Percentiles rank a stretch among this genome's conserved stretches.
These are phyloP conservation scores for Pectinophora gossypiella DNA, from an alignment of 1,140 invertebrate genomes.

Conservation along the genomic window DNA sequence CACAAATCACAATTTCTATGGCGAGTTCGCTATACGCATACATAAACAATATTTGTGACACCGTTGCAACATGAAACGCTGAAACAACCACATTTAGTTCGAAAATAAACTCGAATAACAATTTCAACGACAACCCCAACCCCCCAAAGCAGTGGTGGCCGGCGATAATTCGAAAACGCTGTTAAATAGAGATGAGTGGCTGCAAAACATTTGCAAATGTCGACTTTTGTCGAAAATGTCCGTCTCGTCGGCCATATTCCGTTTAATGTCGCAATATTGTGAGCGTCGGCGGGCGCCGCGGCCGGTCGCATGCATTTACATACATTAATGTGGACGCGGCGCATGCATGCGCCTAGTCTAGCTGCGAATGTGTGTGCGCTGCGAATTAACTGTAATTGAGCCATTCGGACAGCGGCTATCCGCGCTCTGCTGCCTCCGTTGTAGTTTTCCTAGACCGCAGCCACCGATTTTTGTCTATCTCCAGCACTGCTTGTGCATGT, in stretches of 20 bases:
- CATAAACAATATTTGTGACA: too few species aligned
- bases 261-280: conserved; percentile 71
- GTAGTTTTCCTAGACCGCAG: conserved; percentile 27
- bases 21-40: too few species aligned
- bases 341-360: conserved; percentile 61
- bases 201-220: conserved; percentile 61
- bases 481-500: not conserved
- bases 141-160: conserved; percentile 6
- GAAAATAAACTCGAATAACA: too few species aligned
- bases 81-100: too few species aligned
- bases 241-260: conserved; percentile 68
- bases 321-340: conserved; percentile 67
- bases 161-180: conserved; percentile 40
- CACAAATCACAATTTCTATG: too few species aligned
- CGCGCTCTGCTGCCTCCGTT: conserved; percentile 40
- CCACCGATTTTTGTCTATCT: conserved; percentile 1
- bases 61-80: too few species aligned
- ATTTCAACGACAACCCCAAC: not conserved
- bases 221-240: conserved; percentile 66
- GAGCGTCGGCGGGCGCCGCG: conserved; percentile 57
- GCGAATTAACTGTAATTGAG: conserved; percentile 74
- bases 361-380: conserved; percentile 64
- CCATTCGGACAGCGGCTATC: conserved; percentile 61
- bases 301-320: conserved; percentile 71
- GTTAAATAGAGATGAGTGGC: conserved; percentile 54